Percentiles rank a stretch among this genome's conserved stretches.
phyloP scores from a whole-genome alignment of 2,797 vertebrate genomes.

The Lemur catta region DNA sequence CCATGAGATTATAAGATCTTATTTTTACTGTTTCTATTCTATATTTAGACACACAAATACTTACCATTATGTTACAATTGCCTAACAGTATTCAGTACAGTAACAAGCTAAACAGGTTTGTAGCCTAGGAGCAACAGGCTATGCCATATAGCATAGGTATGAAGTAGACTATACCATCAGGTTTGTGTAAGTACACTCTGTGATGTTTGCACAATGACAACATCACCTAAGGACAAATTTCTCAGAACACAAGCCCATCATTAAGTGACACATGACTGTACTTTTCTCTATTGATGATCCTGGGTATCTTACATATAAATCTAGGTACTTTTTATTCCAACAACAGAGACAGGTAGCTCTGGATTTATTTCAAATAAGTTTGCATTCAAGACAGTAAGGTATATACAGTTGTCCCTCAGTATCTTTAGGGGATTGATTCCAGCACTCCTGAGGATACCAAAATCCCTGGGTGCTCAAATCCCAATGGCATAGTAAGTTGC shows the following conservation, averaged over 20 bases:
- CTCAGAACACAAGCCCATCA: neutral
- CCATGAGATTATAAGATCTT: neutral
- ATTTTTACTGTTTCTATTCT: neutral
- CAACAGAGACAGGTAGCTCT: neutral
- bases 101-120: neutral
- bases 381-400: neutral
- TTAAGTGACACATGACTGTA: neutral
- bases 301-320: slow-evolving; percentile 5
- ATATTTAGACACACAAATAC: neutral
- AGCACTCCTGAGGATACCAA: neutral
- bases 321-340: neutral
- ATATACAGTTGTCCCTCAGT: neutral
- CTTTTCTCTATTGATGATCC: neutral
- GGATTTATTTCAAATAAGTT: slow-evolving; percentile 49
- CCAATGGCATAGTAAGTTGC: neutral
- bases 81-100: neutral
- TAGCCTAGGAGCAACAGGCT: neutral
- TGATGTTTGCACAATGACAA: neutral
- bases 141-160: neutral
- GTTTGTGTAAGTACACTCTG: neutral
- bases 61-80: neutral
- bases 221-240: neutral
- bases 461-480: neutral
- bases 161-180: neutral
- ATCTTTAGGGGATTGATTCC: neutral